Conservation (phyloP, 2,113 vertebrate genomes). For the Perca schrenkii region DNA sequence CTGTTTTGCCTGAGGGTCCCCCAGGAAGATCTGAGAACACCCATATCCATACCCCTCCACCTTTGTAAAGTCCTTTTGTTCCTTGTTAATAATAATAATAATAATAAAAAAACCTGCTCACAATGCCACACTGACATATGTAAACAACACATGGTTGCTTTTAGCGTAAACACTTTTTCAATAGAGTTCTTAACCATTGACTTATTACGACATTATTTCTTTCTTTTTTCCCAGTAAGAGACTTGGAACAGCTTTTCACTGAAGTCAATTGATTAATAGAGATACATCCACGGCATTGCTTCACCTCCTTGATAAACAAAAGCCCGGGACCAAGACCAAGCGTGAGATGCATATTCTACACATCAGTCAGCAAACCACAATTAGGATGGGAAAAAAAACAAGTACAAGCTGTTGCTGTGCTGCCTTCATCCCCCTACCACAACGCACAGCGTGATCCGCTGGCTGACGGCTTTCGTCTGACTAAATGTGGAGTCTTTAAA, state of each 20-base stretch:
- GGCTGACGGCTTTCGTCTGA: conserved; percentile 62
- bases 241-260: conserved; percentile 25
- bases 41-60: conserved; percentile 6
- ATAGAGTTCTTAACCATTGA: neutral
- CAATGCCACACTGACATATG: neutral
- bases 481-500: conserved; percentile 73
- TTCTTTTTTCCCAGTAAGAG: conserved; percentile 3
- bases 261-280: conserved; percentile 29
- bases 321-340: conserved; percentile 6
- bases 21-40: conserved; percentile 52
- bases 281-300: neutral
- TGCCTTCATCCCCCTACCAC: conserved; percentile 33
- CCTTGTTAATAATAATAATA: conserved; percentile 20
- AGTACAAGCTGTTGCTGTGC: conserved; percentile 60
- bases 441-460: conserved; percentile 66
- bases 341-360: conserved; percentile 37
- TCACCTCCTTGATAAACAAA: conserved; percentile 27
- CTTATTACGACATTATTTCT: neutral
- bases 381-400: conserved; percentile 51
- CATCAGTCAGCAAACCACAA: conserved; percentile 61
- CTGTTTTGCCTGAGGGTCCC: conserved; percentile 63
- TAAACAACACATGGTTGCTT: neutral
- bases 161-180: neutral
- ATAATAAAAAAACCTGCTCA: conserved; percentile 4
- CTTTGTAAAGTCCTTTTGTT: conserved; percentile 39